phyloP scores from a whole-genome alignment of 2,113 vertebrate species.

The Myotis lucifugus region DNA sequence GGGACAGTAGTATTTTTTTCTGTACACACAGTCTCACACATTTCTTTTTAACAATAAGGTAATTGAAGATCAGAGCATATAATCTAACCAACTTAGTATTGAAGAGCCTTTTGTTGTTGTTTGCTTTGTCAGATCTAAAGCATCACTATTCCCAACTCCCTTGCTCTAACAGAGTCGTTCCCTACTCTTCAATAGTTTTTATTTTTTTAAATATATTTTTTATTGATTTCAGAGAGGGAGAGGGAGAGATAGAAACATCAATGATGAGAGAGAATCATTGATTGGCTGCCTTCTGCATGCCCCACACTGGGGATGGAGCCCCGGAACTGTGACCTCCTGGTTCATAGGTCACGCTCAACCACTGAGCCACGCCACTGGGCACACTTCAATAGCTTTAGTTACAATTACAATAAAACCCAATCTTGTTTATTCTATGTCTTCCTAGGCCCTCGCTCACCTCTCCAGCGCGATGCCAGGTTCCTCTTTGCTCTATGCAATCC shows the following conservation, averaged over 20 bases:
- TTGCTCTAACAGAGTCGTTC: not conserved
- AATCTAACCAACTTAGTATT: not conserved
- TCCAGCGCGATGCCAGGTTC: not conserved
- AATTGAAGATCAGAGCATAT: not conserved
- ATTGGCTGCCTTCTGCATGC: too few species aligned
- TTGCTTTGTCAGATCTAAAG: not conserved
- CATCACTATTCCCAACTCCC: not conserved
- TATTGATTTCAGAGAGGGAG: too few species aligned
- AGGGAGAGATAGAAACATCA: too few species aligned
- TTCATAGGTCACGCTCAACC: too few species aligned
- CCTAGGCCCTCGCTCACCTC: not conserved
- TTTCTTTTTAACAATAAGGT: slow-evolving; percentile 25
- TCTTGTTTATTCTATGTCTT: slow-evolving; percentile 12
- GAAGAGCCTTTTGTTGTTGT: not conserved
- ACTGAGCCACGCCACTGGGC: too few species aligned
- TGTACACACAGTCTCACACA: not conserved
- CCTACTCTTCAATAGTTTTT: not conserved
- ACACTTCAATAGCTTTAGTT: not conserved
- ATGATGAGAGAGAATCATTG: too few species aligned
- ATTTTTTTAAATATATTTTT: too few species aligned
- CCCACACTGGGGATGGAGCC: too few species aligned
- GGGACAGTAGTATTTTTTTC: slow-evolving; percentile 21
- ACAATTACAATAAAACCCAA: slow-evolving; percentile 21
- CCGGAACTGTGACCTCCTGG: too few species aligned
- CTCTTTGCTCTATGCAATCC: not conserved